Conservation (phyloP, 2,888 invertebrate species). For the Allygus modestus region DNA sequence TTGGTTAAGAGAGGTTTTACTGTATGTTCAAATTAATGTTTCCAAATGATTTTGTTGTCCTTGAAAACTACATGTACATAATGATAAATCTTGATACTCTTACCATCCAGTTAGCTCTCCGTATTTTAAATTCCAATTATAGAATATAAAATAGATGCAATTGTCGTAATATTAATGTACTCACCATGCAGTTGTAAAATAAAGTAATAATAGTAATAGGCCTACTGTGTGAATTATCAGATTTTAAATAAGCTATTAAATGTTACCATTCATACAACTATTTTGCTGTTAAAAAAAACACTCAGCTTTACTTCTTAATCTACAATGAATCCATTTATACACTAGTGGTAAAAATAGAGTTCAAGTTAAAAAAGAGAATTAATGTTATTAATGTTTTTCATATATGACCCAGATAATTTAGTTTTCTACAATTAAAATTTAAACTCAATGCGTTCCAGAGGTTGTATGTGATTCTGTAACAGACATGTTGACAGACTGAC, state of each 20-base stretch:
- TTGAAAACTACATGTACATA: no score
- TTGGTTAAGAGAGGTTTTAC: no score
- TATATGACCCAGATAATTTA: no score
- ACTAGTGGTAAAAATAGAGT: conserved; percentile 22
- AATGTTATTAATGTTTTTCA: no score
- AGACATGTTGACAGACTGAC: no score
- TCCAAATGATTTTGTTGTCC: no score
- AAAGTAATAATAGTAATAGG: background rate
- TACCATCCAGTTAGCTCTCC: background rate
- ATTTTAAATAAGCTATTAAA: conserved; percentile 23
- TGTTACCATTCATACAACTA: conserved; percentile 23
- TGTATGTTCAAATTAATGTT: no score
- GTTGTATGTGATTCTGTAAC: no score
- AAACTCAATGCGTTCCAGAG: no score
- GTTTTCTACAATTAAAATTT: no score
- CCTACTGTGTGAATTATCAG: conserved; percentile 28
- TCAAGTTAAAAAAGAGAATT: background rate
- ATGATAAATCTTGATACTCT: background rate
- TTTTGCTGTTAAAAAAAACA: background rate
- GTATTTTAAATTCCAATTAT: background rate
- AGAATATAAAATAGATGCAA: background rate
- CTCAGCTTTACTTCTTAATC: background rate
- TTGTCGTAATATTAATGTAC: conserved; percentile 2
- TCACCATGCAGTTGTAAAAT: conserved; percentile 7
- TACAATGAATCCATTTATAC: background rate